A percentile compares a stretch with the other conserved stretches of the same genome.
Evolutionary conservation across 53 echinoderm and acorn worm genomes (phyloP).

Genomic region (Holothuria leucospilota): DNA sequence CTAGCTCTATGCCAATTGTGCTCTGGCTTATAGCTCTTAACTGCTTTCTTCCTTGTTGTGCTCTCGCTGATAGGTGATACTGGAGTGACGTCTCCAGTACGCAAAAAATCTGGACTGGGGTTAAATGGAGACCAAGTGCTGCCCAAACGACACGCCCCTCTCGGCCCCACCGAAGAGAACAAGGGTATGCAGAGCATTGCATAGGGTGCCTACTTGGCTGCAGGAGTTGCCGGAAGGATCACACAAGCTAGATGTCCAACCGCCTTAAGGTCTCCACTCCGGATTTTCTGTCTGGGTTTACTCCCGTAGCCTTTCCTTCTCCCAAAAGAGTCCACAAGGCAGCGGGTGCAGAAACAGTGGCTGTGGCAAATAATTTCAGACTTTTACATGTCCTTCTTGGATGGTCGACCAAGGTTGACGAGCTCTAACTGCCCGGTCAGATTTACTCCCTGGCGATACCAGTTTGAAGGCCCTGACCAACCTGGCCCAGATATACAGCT

Average conservation of each 20-base stretch:
- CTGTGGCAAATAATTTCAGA: background rate
- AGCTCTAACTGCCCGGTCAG: slow-evolving; percentile 8
- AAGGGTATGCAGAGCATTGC: slow-evolving; percentile 61
- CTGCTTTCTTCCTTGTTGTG: slow-evolving; percentile 75
- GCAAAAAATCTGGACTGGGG: slow-evolving; percentile 46
- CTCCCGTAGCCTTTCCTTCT: slow-evolving; percentile 30
- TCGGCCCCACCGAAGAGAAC: slow-evolving; percentile 57
- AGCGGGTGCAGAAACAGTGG: background rate
- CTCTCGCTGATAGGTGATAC: slow-evolving; percentile 27
- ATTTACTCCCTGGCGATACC: no score
- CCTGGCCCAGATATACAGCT: no score
- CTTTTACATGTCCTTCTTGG: background rate
- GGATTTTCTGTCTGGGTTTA: slow-evolving; percentile 50
- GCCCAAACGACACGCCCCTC: slow-evolving; percentile 58
- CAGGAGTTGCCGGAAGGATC: slow-evolving; percentile 75
- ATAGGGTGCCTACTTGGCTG: slow-evolving; percentile 66
- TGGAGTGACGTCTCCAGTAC: slow-evolving; percentile 74
- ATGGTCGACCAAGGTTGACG: background rate
- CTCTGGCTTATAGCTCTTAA: slow-evolving; percentile 71
- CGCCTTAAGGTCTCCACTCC: slow-evolving; percentile 65
- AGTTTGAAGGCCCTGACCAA: no score
- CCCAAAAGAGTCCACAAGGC: slow-evolving; percentile 13
- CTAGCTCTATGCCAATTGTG: slow-evolving; percentile 54
- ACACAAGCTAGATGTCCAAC: slow-evolving; percentile 3
- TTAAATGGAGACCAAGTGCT: slow-evolving; percentile 53